phyloP scores from a whole-genome alignment of 2,113 vertebrate species.

The Genyomyrus donnyi region DNA sequence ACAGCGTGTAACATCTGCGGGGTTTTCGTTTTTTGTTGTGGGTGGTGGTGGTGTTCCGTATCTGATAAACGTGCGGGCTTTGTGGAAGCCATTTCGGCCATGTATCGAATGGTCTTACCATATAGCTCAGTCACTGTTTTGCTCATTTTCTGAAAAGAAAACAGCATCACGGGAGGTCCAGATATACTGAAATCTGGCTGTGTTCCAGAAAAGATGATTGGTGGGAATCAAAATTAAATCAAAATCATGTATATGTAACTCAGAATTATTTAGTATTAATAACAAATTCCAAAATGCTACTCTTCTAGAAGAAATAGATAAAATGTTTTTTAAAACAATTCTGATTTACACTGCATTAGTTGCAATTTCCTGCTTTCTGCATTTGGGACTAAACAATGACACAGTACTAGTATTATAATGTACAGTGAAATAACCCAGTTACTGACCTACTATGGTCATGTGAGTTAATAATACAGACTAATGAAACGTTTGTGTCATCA shows the following conservation, averaged over 20 bases:
- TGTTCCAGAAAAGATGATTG: neutral
- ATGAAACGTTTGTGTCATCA: neutral
- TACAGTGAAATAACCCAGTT: neutral
- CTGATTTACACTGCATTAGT: neutral
- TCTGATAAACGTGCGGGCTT: neutral
- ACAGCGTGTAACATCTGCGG: constrained; percentile 55
- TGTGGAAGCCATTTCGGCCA: constrained; percentile 2
- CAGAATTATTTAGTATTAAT: neutral
- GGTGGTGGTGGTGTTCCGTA: neutral
- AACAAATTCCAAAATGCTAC: neutral
- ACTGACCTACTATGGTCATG: neutral
- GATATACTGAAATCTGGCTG: neutral
- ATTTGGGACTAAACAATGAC: neutral
- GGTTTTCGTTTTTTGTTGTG: constrained; percentile 25
- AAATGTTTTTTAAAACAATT: neutral
- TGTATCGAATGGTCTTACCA: neutral
- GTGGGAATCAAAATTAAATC: neutral
- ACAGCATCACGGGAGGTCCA: neutral
- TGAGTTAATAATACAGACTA: neutral
- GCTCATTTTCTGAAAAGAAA: neutral
- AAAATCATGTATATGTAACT: neutral
- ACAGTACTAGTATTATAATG: neutral
- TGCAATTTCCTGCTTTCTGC: neutral
- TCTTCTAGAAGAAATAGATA: neutral
- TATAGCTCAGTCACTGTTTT: neutral